Evolutionary conservation across 2,888 invertebrate species (phyloP).

Genomic region (Scaptomyza parva): DNA sequence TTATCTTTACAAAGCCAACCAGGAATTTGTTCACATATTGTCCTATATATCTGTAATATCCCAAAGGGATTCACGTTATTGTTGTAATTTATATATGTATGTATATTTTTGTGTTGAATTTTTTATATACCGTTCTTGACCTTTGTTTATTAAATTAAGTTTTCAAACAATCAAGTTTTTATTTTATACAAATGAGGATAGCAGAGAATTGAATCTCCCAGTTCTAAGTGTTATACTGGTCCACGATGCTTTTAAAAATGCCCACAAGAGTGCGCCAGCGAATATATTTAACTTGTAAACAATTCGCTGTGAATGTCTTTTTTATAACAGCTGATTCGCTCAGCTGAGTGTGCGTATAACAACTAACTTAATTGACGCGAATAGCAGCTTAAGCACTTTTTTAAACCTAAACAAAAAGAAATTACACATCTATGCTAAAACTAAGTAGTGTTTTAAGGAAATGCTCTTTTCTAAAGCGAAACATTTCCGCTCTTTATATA

Average conservation of each 20-base stretch:
- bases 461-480: constrained; percentile 47
- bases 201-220: neutral
- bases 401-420: constrained; percentile 3
- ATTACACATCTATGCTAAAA: constrained; percentile 48
- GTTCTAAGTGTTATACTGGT: too few relatives aligned
- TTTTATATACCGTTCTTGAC: constrained; percentile 33
- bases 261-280: constrained; percentile 14
- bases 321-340: neutral
- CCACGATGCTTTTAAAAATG: neutral
- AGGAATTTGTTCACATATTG: constrained; percentile 21
- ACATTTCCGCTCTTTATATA: constrained; percentile 85
- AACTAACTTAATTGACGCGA: constrained; percentile 5
- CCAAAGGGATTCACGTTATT: constrained; percentile 16
- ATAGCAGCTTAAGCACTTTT: neutral
- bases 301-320: neutral
- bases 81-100: constrained; percentile 20
- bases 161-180: too few relatives aligned
- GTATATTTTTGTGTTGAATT: constrained; percentile 25
- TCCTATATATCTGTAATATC: constrained; percentile 19
- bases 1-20: neutral
- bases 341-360: constrained; percentile 10
- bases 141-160: too few relatives aligned
- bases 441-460: constrained; percentile 24
- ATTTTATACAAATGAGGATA: neutral
- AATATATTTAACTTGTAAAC: neutral